phyloP scores from a whole-genome alignment of 1,140 invertebrate species.

The Drosophila repletoides region DNA sequence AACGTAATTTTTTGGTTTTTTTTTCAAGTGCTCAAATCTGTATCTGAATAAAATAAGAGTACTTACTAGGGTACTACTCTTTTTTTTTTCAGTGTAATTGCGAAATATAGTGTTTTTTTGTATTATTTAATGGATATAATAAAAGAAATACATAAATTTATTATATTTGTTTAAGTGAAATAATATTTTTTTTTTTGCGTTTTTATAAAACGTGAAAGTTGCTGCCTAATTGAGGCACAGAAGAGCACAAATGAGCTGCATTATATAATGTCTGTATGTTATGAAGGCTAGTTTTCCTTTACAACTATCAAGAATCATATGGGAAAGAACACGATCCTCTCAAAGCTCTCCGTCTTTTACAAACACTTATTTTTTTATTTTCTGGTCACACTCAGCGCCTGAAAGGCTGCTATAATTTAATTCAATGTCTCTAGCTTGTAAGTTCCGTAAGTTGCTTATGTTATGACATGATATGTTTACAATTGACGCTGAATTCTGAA shows the following conservation, averaged over 20 bases:
- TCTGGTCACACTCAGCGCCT: conserved; percentile 4
- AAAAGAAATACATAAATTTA: too few relatives aligned
- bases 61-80: background rate
- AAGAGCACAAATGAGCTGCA: background rate
- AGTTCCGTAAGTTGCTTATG: background rate
- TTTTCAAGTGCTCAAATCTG: conserved; percentile 12
- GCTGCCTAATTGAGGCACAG: too few relatives aligned
- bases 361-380: background rate
- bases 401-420: conserved; percentile 1
- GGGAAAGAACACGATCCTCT: background rate
- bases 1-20: conserved; percentile 16
- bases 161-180: conserved; percentile 4
- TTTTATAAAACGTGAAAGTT: conserved; percentile 15
- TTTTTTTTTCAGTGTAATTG: too few relatives aligned
- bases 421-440: conserved; percentile 1
- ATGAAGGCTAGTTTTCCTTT: background rate
- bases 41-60: too few relatives aligned
- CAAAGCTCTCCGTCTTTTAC: background rate
- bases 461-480: background rate
- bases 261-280: background rate
- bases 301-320: background rate
- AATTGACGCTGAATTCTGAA: background rate
- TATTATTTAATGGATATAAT: too few relatives aligned
- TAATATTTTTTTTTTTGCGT: background rate
- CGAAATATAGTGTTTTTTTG: too few relatives aligned